These are phyloP conservation scores for Pseudobourletiella spinata DNA, from an alignment of 1,140 invertebrate genomes.

Conservation along the genomic window DNA sequence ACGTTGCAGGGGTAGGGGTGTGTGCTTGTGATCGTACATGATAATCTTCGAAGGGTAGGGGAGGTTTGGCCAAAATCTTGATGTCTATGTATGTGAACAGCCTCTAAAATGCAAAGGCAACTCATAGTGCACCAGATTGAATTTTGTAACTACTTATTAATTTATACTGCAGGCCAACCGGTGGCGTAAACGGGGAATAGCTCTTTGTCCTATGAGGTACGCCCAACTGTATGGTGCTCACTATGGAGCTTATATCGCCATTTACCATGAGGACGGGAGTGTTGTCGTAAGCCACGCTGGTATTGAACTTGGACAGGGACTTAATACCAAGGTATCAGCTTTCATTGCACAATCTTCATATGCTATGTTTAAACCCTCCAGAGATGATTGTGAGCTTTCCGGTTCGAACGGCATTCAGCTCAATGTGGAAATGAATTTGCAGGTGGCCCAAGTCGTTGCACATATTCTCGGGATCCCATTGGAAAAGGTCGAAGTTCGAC, in stretches of 20 bases:
- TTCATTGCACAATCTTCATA: too few species aligned
- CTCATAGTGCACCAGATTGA: too few species aligned
- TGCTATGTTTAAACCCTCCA: too few species aligned
- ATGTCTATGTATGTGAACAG: too few species aligned
- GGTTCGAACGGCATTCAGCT: too few species aligned
- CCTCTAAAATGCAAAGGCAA: too few species aligned
- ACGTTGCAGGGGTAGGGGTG: too few species aligned
- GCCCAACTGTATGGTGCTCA: constrained; percentile 48
- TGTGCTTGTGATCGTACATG: too few species aligned
- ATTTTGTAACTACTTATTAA: too few species aligned
- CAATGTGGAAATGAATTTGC: constrained; percentile 11
- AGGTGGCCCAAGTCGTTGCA: constrained; percentile 64
- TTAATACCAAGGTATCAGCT: constrained; percentile 38
- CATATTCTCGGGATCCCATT: constrained; percentile 63
- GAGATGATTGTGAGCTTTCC: too few species aligned
- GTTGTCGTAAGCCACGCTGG: constrained; percentile 60
- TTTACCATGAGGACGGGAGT: constrained; percentile 66
- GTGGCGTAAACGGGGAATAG: constrained; percentile 66
- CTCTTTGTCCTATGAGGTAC: constrained; percentile 58
- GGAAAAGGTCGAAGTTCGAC: constrained; percentile 57
- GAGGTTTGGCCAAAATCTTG: too few species aligned
- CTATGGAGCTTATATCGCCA: constrained; percentile 56
- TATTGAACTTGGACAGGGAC: constrained; percentile 35
- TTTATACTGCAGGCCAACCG: constrained; percentile 47
- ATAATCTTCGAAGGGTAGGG: too few species aligned